Evolutionary conservation across 2,888 invertebrate species (phyloP), one percentile per base, ranked within the genome.

Genomic region (Holacanthella duospinosa): DNA sequence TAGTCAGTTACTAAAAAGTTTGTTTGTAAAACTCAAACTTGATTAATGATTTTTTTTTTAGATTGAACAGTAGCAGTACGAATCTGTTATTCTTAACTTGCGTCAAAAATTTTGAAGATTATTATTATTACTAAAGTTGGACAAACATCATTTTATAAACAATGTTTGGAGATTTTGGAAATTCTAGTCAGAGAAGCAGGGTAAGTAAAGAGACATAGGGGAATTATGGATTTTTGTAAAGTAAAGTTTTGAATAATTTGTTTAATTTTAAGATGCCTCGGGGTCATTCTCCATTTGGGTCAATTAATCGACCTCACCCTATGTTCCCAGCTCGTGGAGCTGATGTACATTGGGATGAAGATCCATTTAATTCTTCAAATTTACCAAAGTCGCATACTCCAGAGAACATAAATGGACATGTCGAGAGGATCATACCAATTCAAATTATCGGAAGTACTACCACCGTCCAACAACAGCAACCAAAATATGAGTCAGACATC

Each of bases 91-190:
- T n/a, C n/a, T n/a, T n/a, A n/a, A n/a, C n/a, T n/a, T n/a, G n/a
- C n/a, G n/a, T n/a, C n/a, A n/a, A n/a, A n/a, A n/a, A n/a, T n/a
- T n/a, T n/a, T n/a, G n/a, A n/a, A n/a, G n/a, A n/a, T n/a, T n/a
- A n/a, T n/a, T n/a, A n/a, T n/a, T n/a, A n/a, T n/a, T n/a, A n/a
- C n/a, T n/a, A n/a, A n/a, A n/a, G n/a, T n/a, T n/a, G n/a, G n/a
- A n/a, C n/a, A n/a, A n/a, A n/a, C n/a, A n/a, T n/a, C n/a, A n/a
- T n/a, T n/a, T n/a, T n/a, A n/a, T n/a, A 36, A 21, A 48, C 4
- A 48, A 48, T 48, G 48, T 48, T 48, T 48, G 48, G 48, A 48
- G 48, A 48, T 48, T 48, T 48, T 21, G 48, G 48, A 4, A 48
- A 21, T 48, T 21, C 48, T 48, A 48, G 48, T 48, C 48, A 48